Evolutionary conservation across 1,140 invertebrate genomes (phyloP).

Genomic region (Laodelphax striatellus): DNA sequence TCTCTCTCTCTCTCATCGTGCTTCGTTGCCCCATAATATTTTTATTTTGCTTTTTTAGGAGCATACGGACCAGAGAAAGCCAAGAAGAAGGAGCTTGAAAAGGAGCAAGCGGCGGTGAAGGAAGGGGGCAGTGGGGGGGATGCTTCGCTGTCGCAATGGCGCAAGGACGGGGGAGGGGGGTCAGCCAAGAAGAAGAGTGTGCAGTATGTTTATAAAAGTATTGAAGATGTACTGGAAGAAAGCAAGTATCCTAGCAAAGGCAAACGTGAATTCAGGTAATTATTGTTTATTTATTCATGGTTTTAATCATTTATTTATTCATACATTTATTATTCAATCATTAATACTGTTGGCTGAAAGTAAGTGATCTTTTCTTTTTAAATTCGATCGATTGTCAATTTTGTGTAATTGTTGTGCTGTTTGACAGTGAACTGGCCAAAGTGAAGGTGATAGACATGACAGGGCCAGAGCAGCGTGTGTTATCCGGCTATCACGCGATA

Average conservation of each 20-base stretch:
- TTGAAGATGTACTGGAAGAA: conserved; percentile 87
- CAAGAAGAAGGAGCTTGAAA: conserved; percentile 18
- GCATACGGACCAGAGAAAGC: conserved; percentile 66
- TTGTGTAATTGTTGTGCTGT: no score
- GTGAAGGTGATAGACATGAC: conserved; percentile 99
- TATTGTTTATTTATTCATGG: no score
- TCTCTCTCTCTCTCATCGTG: not conserved
- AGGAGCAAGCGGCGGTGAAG: conserved; percentile 34
- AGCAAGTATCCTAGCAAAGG: conserved; percentile 50
- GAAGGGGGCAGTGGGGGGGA: conserved; percentile 47
- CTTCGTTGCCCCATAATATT: not conserved
- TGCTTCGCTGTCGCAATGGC: conserved; percentile 46
- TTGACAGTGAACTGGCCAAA: conserved; percentile 49
- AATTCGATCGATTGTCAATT: no score
- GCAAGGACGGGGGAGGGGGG: conserved; percentile 34
- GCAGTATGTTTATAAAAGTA: conserved; percentile 76
- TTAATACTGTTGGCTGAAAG: no score
- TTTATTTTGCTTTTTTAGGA: conserved; percentile 29
- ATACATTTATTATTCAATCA: no score
- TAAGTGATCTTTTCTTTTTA: no score
- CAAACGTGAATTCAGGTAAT: conserved; percentile 30
- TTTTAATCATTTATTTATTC: no score
- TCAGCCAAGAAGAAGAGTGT: conserved; percentile 47
- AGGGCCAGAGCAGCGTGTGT: conserved; percentile 82
- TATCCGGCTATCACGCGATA: conserved; percentile 90